Percentiles rank a stretch among this genome's conserved stretches.
phyloP scores from a whole-genome alignment of 1,140 invertebrate genomes.

The Atta texana region DNA sequence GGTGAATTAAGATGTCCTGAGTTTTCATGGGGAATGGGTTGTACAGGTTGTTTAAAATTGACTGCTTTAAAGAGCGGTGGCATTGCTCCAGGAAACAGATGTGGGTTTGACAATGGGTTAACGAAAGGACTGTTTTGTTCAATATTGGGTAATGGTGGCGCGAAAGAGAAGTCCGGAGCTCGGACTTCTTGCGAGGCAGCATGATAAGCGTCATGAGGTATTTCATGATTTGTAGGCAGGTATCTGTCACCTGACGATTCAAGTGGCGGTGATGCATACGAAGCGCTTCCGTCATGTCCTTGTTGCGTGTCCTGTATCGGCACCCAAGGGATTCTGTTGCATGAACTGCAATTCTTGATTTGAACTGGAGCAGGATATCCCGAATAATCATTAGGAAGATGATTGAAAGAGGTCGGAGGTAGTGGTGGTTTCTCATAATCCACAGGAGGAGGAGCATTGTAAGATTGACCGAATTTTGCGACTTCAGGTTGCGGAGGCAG shows the following conservation, averaged over 20 bases:
- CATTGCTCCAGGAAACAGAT: conserved; percentile 73
- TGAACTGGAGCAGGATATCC: conserved; percentile 42
- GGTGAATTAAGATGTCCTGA: neutral
- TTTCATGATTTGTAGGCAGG: conserved; percentile 1
- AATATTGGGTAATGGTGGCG: neutral
- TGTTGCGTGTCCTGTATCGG: conserved; percentile 86
- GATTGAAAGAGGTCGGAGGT: neutral
- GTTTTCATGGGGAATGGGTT: neutral
- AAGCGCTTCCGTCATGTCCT: neutral
- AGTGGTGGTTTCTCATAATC: conserved; percentile 21
- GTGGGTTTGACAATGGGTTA: conserved; percentile 65
- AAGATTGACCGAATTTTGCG: conserved; percentile 14
- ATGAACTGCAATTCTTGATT: conserved; percentile 89
- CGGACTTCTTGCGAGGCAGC: conserved; percentile 73
- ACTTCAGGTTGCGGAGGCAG: conserved; percentile 28
- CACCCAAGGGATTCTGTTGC: conserved; percentile 92
- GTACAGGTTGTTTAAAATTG: conserved; percentile 66
- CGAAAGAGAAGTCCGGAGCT: conserved; percentile 67
- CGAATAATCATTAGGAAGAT: conserved; percentile 17
- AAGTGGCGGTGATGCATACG: neutral
- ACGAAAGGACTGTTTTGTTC: conserved; percentile 23
- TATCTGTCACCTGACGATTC: neutral
- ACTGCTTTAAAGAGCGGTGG: conserved; percentile 77
- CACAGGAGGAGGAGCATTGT: conserved; percentile 14
- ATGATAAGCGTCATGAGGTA: conserved; percentile 30